Evolutionary conservation across 2,113 vertebrate species (phyloP), one percentile per base, ranked within the genome.

Genomic region (Anguilla rostrata): DNA sequence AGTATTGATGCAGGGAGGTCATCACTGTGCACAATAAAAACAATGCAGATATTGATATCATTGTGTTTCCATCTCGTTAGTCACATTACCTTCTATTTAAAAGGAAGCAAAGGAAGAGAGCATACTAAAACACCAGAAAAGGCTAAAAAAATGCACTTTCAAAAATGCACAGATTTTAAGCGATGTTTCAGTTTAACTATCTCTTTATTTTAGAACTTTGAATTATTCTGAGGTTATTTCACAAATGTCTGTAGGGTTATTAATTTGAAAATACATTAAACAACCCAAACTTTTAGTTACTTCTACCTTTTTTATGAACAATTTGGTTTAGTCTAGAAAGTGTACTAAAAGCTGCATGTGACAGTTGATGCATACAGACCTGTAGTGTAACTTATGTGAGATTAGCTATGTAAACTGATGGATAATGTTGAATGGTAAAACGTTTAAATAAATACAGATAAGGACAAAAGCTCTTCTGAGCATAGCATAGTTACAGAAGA

Each of bases 291-390:
- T 92, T 92, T 92, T 91, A 89, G 88, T 92, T 91, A 89, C 89
- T 94, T 94, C 90, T 90, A 92, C 91, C 91, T 91, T 80, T 94
- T 95, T 96, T 95, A 95, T 95, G 93, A 90, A 91, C 93, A 90
- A 88, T 86, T 90, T 92, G 92, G 92, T 95, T 95, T 95, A 94
- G 94, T 95, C 94, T 96, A 90, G 88, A 91, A 88, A 87, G 91
- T 88, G 91, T 75, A 90, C 92, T 94, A 94, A 94, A 94, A 95
- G 94, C 93, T 89, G 91, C 71, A 75, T 87, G 84, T 92, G 93
- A 95, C 92, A 91, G 92, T 78, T 89, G 91, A 94, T 78, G 90
- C 93, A 90, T 93, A 94, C 91, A 94, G 92, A 91, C 89, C 88
- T 91, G 90, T 87, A 91, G 90, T 86, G 90, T 93, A 91, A 94